Evolutionary conservation across 2,888 invertebrate species (phyloP), one percentile per base, ranked within the genome.

Genomic region (Rhaphigaster nebulosa): DNA sequence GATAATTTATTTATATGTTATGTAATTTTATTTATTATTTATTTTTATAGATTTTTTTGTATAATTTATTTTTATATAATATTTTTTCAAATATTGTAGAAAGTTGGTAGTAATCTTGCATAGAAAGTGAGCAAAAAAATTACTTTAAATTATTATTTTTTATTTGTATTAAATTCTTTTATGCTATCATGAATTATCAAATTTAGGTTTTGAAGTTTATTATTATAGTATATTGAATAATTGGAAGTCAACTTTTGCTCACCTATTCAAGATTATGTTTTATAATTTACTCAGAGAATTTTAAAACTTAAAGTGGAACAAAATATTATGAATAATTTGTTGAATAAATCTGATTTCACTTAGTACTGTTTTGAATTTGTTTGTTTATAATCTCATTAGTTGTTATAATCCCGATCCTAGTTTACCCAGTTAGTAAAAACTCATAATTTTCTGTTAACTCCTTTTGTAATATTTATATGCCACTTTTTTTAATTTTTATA

Each of bases 21-120:
- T 76, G 34, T 76, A 34, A 34, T 76, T 76, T 38, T 76, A 38
- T 76, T 76, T 38, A 60, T 60, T 60, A 76, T 76, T 76, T 76
- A 38, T 20, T 76, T 76, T 38, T 38, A 1, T 76, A 20, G 20
- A 29, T 3, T 20, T 76, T 56, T 65, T 65, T 29, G n/a, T 56
- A 56, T 56, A 26, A 56, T n/a, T n/a, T n/a, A n/a, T n/a, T n/a
- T n/a, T n/a, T n/a, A n/a, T n/a, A n/a, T n/a, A n/a, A n/a, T n/a
- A n/a, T n/a, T n/a, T n/a, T n/a, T n/a, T n/a, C n/a, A n/a, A n/a
- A n/a, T n/a, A n/a, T n/a, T n/a, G n/a, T n/a, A n/a, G n/a, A n/a
- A n/a, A n/a, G n/a, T n/a, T n/a, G n/a, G n/a, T n/a, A n/a, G n/a
- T n/a, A n/a, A n/a, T n/a, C n/a, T n/a, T n/a, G n/a, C n/a, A n/a